phyloP scores from a whole-genome alignment of 2,113 vertebrate genomes.

The Dipodomys ordii region DNA sequence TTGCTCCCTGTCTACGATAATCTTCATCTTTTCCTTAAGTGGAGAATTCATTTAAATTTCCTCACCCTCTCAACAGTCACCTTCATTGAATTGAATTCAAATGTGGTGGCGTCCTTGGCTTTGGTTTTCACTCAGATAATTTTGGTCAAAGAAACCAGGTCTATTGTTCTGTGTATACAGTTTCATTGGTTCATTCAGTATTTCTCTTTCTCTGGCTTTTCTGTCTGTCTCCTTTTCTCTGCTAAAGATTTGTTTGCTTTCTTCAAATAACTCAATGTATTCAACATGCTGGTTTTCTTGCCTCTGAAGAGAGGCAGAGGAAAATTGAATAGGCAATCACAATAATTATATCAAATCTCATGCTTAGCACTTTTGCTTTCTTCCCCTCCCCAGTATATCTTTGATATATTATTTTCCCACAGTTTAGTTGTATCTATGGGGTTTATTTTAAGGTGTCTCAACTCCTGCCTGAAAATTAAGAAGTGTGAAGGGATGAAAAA shows the following conservation, averaged over 20 bases:
- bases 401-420: neutral
- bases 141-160: neutral
- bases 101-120: neutral
- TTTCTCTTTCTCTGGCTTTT: neutral
- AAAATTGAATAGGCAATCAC: conserved; percentile 51
- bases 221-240: neutral
- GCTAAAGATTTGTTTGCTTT: conserved; percentile 52
- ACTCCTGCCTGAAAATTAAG: conserved; percentile 32
- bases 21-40: neutral
- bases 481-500: neutral
- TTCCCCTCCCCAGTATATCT: neutral
- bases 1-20: neutral
- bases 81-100: neutral
- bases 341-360: conserved; percentile 37
- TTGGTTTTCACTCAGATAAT: conserved; percentile 6
- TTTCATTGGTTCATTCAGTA: neutral
- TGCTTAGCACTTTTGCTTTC: conserved; percentile 54
- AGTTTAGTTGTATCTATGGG: conserved; percentile 27
- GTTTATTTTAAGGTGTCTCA: conserved; percentile 61
- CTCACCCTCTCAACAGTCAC: neutral
- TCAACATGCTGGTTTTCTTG: conserved; percentile 8
- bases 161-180: neutral
- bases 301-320: neutral
- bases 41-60: conserved; percentile 26
- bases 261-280: conserved; percentile 18